Percentiles rank a stretch among this genome's conserved stretches.
phyloP scores from a whole-genome alignment of 1,140 invertebrate species.

The Drosophila saltans region DNA sequence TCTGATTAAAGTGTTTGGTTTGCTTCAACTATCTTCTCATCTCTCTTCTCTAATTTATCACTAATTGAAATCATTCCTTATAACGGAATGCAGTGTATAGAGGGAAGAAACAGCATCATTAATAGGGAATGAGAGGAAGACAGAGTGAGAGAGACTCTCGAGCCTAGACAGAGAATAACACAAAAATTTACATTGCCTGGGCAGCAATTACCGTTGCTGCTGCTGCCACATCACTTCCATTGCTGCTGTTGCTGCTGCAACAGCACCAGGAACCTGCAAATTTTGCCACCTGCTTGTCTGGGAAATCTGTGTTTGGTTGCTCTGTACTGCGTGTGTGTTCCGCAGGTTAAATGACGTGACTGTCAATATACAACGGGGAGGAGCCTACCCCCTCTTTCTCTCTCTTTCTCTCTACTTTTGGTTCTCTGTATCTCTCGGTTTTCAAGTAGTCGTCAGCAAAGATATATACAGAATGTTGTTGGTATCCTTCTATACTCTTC shows the following conservation, averaged over 20 bases:
- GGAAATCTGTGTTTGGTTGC: constrained; percentile 56
- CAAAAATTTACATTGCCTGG: constrained; percentile 68
- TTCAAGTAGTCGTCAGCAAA: constrained; percentile 67
- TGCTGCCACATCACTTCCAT: constrained; percentile 64
- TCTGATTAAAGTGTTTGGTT: not conserved
- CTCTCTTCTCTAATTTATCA: constrained; percentile 37
- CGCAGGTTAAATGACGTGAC: constrained; percentile 75
- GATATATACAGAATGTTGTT: constrained; percentile 58
- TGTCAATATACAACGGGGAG: constrained; percentile 48
- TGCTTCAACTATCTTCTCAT: not conserved
- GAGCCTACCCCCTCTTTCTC: constrained; percentile 9
- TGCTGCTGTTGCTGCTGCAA: constrained; percentile 19
- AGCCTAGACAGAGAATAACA: constrained; percentile 43
- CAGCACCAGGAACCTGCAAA: constrained; percentile 37
- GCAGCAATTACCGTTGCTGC: constrained; percentile 71
- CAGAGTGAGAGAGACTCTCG: constrained; percentile 23
- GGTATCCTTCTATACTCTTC: constrained; percentile 7
- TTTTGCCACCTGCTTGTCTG: constrained; percentile 78
- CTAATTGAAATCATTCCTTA: constrained; percentile 70
- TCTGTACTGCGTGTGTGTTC: constrained; percentile 70
- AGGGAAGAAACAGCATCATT: constrained; percentile 14
- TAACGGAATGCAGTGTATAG: not conserved
- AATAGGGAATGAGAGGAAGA: constrained; percentile 1
- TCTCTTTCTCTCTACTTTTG: constrained; percentile 2
- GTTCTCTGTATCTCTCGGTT: constrained; percentile 38